Evolutionary conservation across 92 coral and sea anemone species (phyloP).

Genomic region (Palythoa grandis): DNA sequence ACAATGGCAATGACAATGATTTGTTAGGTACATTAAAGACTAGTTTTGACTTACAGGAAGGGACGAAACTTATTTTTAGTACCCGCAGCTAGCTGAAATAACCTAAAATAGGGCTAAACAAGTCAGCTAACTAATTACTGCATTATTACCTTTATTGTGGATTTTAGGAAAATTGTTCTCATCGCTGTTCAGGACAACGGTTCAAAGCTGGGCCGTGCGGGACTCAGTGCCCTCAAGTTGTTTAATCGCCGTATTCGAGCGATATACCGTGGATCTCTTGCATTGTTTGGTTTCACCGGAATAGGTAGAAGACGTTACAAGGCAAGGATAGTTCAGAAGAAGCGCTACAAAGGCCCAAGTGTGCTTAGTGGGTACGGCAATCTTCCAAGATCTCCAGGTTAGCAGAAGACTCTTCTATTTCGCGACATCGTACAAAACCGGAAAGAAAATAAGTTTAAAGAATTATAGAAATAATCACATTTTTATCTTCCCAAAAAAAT

Average conservation of each 20-base stretch:
- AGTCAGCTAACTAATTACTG: no score
- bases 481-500: no score
- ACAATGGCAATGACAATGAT: no score
- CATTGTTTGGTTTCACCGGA: slow-evolving; percentile 36
- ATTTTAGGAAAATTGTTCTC: slow-evolving; percentile 51
- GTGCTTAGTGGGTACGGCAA: neutral
- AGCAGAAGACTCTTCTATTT: neutral
- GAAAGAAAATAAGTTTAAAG: no score
- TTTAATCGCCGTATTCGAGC: slow-evolving; percentile 7
- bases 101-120: no score
- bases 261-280: slow-evolving; percentile 32
- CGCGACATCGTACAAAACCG: neutral
- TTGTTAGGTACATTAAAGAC: no score
- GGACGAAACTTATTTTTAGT: no score
- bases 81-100: no score
- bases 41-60: no score
- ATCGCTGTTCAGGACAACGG: slow-evolving; percentile 62
- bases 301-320: slow-evolving; percentile 6
- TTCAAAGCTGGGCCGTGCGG: slow-evolving; percentile 27
- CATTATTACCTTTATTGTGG: neutral
- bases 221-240: slow-evolving; percentile 44
- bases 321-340: slow-evolving; percentile 25
- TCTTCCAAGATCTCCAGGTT: slow-evolving; percentile 34
- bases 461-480: no score
- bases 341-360: slow-evolving; percentile 36